phyloP scores from a whole-genome alignment of 2,113 vertebrate species.

The Cottus gobio region DNA sequence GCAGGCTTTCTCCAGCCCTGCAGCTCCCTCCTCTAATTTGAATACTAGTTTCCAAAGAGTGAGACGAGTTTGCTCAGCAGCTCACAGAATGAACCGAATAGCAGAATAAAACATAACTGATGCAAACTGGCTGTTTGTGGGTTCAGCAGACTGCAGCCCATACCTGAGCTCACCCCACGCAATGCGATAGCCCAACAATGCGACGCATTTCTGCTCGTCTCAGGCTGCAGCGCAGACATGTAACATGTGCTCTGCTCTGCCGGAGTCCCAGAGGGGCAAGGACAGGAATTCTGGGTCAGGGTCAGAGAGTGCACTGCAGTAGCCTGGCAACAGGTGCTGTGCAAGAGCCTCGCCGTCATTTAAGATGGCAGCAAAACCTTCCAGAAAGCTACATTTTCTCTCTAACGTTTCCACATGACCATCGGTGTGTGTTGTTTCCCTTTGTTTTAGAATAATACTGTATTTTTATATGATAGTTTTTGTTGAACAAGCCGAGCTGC shows the following conservation, averaged over 20 bases:
- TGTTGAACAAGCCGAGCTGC: background rate
- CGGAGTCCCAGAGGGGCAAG: conserved; percentile 58
- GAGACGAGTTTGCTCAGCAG: background rate
- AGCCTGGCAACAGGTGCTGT: conserved; percentile 77
- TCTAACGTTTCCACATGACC: background rate
- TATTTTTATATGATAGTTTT: background rate
- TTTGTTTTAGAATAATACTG: background rate
- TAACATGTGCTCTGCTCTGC: conserved; percentile 63
- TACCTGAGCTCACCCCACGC: background rate
- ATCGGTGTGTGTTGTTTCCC: background rate
- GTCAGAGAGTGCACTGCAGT: conserved; percentile 61
- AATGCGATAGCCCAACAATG: background rate
- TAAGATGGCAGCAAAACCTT: conserved; percentile 27
- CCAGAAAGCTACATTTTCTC: background rate
- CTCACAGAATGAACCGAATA: background rate
- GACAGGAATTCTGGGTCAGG: conserved; percentile 71
- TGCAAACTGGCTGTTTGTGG: background rate
- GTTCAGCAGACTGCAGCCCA: background rate
- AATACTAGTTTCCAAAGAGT: background rate
- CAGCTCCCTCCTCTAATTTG: conserved; percentile 25
- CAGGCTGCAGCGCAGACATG: conserved; percentile 53
- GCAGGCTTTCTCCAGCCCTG: conserved; percentile 36
- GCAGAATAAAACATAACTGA: background rate
- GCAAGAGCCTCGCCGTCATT: conserved; percentile 18
- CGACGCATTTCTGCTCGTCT: conserved; percentile 30